These are phyloP conservation scores for Sphaeramia orbicularis DNA, from an alignment of 2,797 vertebrate genomes.

Conservation along the genomic window DNA sequence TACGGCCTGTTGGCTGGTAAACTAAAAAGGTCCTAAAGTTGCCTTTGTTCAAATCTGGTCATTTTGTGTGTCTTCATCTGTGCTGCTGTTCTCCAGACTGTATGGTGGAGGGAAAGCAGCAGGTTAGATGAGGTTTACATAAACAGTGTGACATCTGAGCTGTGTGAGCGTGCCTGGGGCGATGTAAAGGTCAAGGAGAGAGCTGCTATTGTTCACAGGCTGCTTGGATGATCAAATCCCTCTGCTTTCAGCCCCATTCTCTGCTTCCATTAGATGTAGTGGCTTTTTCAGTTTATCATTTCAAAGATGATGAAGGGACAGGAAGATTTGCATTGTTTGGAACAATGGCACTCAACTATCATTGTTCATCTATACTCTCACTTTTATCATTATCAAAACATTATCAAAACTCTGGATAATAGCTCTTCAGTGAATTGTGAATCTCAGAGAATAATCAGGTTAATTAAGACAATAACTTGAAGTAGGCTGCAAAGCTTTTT, in stretches of 20 bases:
- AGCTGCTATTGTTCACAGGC: conserved; percentile 61
- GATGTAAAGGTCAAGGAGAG: conserved; percentile 63
- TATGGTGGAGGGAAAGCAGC: conserved; percentile 32
- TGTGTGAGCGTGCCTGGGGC: conserved; percentile 21
- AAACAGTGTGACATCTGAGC: conserved; percentile 69
- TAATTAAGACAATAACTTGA: too few relatives aligned
- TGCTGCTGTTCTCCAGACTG: not conserved
- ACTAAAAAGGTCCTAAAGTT: too few relatives aligned
- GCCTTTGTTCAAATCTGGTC: too few relatives aligned
- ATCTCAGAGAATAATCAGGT: too few relatives aligned
- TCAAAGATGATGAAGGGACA: not conserved
- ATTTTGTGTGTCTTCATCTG: not conserved
- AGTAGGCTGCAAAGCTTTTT: too few relatives aligned
- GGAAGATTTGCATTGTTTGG: not conserved
- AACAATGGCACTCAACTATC: too few relatives aligned
- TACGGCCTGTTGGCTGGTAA: too few relatives aligned
- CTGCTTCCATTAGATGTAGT: conserved; percentile 16
- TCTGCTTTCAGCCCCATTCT: conserved; percentile 27
- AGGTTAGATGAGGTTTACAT: conserved; percentile 52
- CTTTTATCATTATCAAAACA: too few relatives aligned
- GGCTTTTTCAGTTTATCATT: not conserved
- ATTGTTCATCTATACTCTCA: too few relatives aligned
- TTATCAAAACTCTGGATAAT: too few relatives aligned
- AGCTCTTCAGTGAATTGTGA: too few relatives aligned
- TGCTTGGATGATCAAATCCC: conserved; percentile 38